These are phyloP conservation scores for Araneus ventricosus DNA, from an alignment of 1,140 invertebrate species.

Conservation along the genomic window DNA sequence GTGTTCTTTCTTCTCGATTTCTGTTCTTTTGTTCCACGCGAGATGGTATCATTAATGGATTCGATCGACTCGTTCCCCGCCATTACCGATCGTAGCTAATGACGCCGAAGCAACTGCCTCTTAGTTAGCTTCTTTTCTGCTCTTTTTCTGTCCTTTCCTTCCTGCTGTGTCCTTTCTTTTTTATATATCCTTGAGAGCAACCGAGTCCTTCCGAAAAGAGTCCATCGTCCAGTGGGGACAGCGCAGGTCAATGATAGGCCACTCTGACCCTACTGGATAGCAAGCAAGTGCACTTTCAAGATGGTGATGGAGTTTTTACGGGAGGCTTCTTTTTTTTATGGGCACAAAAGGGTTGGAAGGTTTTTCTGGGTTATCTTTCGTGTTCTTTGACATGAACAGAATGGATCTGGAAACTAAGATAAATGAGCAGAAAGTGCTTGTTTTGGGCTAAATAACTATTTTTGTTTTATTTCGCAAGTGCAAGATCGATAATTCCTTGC, in stretches of 20 bases:
- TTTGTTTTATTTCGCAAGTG: no score
- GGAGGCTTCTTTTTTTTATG: not conserved
- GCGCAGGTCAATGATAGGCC: conserved; percentile 33
- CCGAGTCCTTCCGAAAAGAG: not conserved
- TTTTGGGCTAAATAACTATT: no score
- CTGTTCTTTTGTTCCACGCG: conserved; percentile 59
- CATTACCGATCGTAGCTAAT: conserved; percentile 71
- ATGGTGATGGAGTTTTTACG: not conserved
- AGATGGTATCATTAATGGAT: conserved; percentile 69
- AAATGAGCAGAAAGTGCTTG: no score
- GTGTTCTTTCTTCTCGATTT: conserved; percentile 49
- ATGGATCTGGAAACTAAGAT: no score
- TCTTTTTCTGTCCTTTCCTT: conserved; percentile 33
- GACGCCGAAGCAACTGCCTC: conserved; percentile 69
- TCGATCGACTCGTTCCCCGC: conserved; percentile 56
- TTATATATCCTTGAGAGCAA: not conserved
- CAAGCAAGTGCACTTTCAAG: not conserved
- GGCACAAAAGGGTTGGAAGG: not conserved
- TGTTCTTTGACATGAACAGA: no score
- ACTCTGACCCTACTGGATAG: not conserved
- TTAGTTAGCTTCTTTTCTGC: conserved; percentile 58
- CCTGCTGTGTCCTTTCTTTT: not conserved
- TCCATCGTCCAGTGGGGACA: conserved; percentile 38
- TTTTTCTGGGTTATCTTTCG: no score
- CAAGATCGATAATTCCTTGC: no score